phyloP scores from a whole-genome alignment of 2,113 vertebrate species.

The Trichechus manatus region DNA sequence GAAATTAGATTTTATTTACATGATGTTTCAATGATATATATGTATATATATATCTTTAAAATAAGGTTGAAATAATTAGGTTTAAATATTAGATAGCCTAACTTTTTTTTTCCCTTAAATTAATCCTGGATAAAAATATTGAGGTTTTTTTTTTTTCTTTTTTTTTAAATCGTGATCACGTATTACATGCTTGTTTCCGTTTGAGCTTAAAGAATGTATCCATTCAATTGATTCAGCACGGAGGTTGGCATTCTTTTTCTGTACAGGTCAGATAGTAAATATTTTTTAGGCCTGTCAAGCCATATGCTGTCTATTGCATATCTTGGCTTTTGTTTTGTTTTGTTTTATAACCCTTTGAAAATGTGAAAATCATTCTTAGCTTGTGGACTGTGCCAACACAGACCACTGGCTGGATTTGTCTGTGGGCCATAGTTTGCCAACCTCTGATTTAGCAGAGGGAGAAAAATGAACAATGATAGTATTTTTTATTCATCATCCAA shows the following conservation, averaged over 20 bases:
- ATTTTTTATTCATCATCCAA: background rate
- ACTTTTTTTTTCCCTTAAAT: background rate
- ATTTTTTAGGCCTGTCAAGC: background rate
- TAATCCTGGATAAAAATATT: background rate
- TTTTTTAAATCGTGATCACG: background rate
- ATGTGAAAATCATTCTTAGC: background rate
- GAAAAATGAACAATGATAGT: background rate
- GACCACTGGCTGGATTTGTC: background rate
- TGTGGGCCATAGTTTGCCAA: background rate
- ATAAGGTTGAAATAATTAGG: background rate
- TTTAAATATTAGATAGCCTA: constrained; percentile 24
- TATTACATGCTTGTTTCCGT: background rate
- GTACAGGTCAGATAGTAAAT: constrained; percentile 8
- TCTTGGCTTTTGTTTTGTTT: constrained; percentile 36
- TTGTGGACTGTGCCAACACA: background rate
- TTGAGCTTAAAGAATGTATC: background rate
- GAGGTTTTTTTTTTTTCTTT: background rate
- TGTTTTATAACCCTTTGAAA: background rate
- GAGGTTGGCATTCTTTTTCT: constrained; percentile 15
- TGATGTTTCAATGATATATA: background rate
- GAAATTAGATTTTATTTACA: constrained; percentile 60
- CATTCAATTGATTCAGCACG: background rate
- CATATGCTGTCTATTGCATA: background rate
- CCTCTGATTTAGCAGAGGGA: constrained; percentile 8
- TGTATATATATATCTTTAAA: background rate